phyloP scores from a whole-genome alignment of 2,797 vertebrate genomes.

The Glossophaga mutica region DNA sequence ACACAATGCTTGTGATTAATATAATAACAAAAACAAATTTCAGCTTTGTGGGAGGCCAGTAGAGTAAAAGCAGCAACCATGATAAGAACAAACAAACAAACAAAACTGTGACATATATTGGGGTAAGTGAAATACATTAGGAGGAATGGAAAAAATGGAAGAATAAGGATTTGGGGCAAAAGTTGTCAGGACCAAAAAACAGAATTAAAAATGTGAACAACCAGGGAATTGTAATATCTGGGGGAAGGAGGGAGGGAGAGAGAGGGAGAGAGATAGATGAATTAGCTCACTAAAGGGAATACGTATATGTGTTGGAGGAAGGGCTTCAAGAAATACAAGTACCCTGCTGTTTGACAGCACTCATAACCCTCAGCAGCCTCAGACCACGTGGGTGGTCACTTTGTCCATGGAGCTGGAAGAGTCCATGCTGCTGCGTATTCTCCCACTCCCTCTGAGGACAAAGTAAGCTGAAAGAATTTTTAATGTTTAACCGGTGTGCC shows the following conservation, averaged over 20 bases:
- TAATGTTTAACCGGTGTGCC: background rate
- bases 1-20: background rate
- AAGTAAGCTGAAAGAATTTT: conserved; percentile 35
- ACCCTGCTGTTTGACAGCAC: background rate
- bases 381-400: fast-evolving
- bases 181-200: background rate
- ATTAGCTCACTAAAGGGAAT: background rate
- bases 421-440: background rate
- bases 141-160: background rate
- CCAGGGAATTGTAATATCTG: background rate
- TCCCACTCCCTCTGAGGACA: background rate
- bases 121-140: background rate
- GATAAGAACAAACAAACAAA: background rate
- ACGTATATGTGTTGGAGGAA: background rate
- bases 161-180: background rate
- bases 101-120: background rate
- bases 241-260: background rate
- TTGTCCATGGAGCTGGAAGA: background rate
- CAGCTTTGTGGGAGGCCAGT: background rate
- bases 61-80: background rate
- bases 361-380: background rate
- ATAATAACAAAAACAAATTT: background rate
- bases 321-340: background rate
- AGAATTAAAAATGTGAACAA: conserved; percentile 19
- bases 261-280: background rate